Base-by-base conservation (phyloP, 2,113 vertebrate species). In the Struthidea cinerea region DNA sequence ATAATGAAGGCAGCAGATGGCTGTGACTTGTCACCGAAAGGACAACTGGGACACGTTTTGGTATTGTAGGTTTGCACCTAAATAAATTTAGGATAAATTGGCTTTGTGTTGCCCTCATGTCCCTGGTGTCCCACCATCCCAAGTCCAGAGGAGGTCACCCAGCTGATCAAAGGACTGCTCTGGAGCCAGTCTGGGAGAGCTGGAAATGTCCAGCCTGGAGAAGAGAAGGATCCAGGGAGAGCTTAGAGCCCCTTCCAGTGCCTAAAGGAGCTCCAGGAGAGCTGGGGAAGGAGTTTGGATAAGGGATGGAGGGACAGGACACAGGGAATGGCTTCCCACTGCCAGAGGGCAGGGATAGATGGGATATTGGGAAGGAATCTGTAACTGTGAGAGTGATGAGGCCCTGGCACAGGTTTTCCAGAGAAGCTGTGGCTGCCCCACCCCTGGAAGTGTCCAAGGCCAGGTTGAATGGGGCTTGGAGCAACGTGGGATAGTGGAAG, bases 41-140 rank as follows among this genome's bases (percentile, higher is more conserved):
- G 41, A 56, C 49, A 39, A 47, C 0, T 14, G 61, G 35, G 44
- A 50, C 11, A 10, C 0, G 0, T 50, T 67, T 35, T 35, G 26
- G 61, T 22, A 4, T 4, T 14, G 13, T 15, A 32, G 35, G 37
- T 32, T 50, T 50, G 11, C 13, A 14, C 17, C 35, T 32, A 18
- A 67, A 76, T 22, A 32, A 50, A 59, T 76, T 35, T 59, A 50
- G 44, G 26, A 76, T 59, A 22, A 76, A 50, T 35, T 50, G 0
- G 7, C 11, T 35, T 50, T 32, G 24, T n/a, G 44, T 26, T 68
- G 14, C 4, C 21, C 21, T 76, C 37, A 11, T 76, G 8, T 59
- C 37, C 37, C 7, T 50, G 53, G 11, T 59, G 61, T 42, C 32
- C 42, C 24, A 65, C 8, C 41, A 22, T 74, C 28, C 42, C 52